Percentiles rank a stretch among this genome's conserved stretches.
Conservation (phyloP, 2,888 invertebrate genomes). For the Deilephila elpenor region DNA sequence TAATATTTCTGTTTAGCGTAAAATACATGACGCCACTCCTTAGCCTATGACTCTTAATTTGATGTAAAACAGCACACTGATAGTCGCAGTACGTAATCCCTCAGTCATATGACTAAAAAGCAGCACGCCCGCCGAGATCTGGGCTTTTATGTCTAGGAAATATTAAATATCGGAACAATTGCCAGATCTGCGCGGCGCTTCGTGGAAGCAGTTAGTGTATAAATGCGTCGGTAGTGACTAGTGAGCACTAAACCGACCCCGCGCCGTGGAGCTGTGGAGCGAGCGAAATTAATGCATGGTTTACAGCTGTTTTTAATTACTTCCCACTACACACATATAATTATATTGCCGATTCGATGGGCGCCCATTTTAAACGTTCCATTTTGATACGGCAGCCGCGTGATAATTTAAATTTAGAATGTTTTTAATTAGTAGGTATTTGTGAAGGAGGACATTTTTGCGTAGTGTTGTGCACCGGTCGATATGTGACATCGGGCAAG, state of each 20-base stretch:
- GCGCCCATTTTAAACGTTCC: not conserved
- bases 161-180: conserved; percentile 34
- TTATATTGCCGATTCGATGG: conserved; percentile 13
- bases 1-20: too few relatives aligned
- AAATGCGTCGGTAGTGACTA: not conserved
- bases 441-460: not conserved
- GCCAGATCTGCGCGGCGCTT: conserved; percentile 22
- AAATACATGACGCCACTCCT: too few relatives aligned
- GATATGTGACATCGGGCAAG: not conserved
- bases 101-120: not conserved
- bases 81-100: not conserved
- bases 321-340: conserved; percentile 27
- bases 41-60: not conserved
- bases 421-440: not conserved
- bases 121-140: not conserved
- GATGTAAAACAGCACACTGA: not conserved
- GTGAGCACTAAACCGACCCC: not conserved
- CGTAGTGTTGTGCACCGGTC: not conserved
- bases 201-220: not conserved
- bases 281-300: conserved; percentile 4
- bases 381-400: not conserved
- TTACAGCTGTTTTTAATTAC: conserved; percentile 23
- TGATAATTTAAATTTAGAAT: conserved; percentile 1
- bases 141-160: conserved; percentile 32
- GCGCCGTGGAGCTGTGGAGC: not conserved